Conservation (phyloP, 2,888 invertebrate genomes). For the Platycheirus albimanus region DNA sequence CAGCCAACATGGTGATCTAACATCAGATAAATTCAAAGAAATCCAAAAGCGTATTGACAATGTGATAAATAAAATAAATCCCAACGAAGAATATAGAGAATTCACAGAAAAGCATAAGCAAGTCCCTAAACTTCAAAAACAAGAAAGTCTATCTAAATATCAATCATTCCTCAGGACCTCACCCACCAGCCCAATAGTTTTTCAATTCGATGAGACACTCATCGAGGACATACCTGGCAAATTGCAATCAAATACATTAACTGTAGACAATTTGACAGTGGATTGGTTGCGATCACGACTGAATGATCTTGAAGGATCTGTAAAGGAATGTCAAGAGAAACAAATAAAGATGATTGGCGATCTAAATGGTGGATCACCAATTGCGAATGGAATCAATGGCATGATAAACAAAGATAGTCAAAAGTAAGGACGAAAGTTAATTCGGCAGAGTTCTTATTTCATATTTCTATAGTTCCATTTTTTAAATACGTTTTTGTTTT, state of each 20-base stretch:
- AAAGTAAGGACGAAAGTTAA: constrained; percentile 79
- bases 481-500: background rate
- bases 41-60: constrained; percentile 90
- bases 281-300: constrained; percentile 93
- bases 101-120: constrained; percentile 95
- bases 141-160: constrained; percentile 71
- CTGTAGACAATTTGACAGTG: constrained; percentile 95
- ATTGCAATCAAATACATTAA: constrained; percentile 92
- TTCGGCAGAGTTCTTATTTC: background rate
- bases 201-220: constrained; percentile 93
- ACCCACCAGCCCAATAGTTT: constrained; percentile 89
- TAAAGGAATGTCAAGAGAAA: constrained; percentile 91
- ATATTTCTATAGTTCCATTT: background rate
- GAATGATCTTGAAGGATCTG: constrained; percentile 89
- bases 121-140: constrained; percentile 78
- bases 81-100: constrained; percentile 93
- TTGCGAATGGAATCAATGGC: constrained; percentile 85
- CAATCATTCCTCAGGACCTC: constrained; percentile 86
- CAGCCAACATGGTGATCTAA: constrained; percentile 90
- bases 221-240: constrained; percentile 95
- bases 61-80: constrained; percentile 90
- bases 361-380: constrained; percentile 80
- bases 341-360: constrained; percentile 85
- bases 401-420: constrained; percentile 81
- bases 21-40: constrained; percentile 91